Evolutionary conservation across 2,797 vertebrate genomes (phyloP).

Genomic region (Oreonectes daqikongensis): DNA sequence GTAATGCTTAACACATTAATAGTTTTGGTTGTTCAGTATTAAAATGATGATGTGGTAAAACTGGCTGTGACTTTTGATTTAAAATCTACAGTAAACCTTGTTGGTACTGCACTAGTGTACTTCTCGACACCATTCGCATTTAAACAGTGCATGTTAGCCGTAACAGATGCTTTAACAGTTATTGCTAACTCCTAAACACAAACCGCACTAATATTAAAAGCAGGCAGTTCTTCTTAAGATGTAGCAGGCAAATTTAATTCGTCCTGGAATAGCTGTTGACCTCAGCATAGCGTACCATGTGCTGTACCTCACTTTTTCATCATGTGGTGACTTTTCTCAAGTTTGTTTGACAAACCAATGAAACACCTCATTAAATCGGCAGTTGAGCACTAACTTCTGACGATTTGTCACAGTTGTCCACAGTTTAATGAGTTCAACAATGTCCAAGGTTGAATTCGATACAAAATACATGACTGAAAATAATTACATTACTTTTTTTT

Average conservation of each 20-base stretch:
- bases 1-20: not conserved
- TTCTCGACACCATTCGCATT: conserved; percentile 47
- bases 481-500: not conserved
- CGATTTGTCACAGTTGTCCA: conserved; percentile 3
- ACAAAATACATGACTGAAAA: not conserved
- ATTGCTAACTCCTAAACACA: conserved; percentile 61
- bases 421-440: conserved; percentile 19
- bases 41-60: conserved; percentile 29
- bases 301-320: conserved; percentile 48
- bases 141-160: conserved; percentile 54
- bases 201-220: conserved; percentile 62
- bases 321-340: conserved; percentile 36
- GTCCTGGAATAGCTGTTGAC: conserved; percentile 68
- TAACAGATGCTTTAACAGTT: conserved; percentile 59
- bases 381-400: conserved; percentile 40
- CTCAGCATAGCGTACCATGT: conserved; percentile 56
- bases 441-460: conserved; percentile 7
- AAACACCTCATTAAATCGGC: conserved; percentile 60
- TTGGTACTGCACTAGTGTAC: conserved; percentile 4
- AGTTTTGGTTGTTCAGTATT: not conserved
- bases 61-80: conserved; percentile 43
- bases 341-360: conserved; percentile 59
- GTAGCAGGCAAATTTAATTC: conserved; percentile 64
- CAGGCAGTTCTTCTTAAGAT: conserved; percentile 64
- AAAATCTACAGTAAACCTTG: not conserved